Conservation (phyloP, 2,113 vertebrate species). For the Cervus canadensis region DNA sequence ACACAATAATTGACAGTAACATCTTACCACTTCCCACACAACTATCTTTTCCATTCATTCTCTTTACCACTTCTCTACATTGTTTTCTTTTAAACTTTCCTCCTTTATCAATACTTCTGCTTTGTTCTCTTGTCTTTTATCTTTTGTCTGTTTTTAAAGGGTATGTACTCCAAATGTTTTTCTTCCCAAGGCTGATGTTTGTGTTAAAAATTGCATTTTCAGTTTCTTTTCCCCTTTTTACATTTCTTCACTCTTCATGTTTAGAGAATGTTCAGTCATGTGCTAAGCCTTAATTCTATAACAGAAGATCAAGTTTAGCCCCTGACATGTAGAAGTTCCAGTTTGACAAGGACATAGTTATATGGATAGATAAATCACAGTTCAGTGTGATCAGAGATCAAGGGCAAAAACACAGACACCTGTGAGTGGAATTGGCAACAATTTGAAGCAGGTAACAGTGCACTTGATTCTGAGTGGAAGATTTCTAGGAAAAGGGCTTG, state of each 20-base stretch:
- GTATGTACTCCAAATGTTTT: neutral
- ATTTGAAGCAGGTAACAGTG: neutral
- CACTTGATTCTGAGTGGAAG: neutral
- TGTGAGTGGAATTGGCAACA: no score
- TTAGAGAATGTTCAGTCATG: neutral
- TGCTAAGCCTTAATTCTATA: neutral
- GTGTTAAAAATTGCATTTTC: neutral
- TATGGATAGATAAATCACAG: neutral
- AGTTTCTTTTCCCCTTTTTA: neutral
- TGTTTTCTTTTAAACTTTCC: neutral
- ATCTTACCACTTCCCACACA: neutral
- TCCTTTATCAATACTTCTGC: neutral
- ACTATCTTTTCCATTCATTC: neutral
- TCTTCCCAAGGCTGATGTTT: neutral
- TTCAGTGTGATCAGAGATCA: neutral
- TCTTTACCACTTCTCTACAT: neutral
- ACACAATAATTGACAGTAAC: neutral
- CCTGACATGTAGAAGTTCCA: neutral
- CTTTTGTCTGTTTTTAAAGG: neutral
- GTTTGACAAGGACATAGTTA: neutral
- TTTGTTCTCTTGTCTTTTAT: neutral
- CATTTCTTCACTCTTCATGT: neutral
- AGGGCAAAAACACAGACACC: neutral
- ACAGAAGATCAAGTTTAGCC: neutral
- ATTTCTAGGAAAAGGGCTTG: neutral